phyloP scores from a whole-genome alignment of 1,140 invertebrate genomes.

The Paraescarpia echinospica region DNA sequence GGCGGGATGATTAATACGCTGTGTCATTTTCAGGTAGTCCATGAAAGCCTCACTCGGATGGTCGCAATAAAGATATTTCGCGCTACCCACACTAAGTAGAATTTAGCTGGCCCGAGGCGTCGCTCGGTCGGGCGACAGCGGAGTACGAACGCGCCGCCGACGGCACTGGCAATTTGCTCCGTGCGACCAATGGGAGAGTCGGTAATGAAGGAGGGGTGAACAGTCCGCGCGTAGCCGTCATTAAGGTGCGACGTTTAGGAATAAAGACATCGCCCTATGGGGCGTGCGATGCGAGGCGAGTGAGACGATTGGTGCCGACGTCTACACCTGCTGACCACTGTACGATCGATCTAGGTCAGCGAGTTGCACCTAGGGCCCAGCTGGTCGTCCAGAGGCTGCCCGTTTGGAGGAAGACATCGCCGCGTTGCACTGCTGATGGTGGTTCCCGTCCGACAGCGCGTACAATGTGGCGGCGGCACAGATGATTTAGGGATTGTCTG shows the following conservation, averaged over 20 bases:
- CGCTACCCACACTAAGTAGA: background rate
- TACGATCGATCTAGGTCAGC: background rate
- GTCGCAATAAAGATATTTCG: background rate
- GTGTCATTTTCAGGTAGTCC: background rate
- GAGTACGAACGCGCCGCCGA: background rate
- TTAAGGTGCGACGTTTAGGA: background rate
- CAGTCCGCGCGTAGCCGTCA: background rate
- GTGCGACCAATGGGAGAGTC: background rate
- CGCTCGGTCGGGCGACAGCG: background rate
- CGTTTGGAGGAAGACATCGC: background rate
- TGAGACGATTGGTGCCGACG: background rate
- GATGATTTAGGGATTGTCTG: background rate
- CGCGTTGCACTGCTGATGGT: background rate
- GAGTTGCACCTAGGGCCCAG: background rate
- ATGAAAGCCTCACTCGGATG: background rate
- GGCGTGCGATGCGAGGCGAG: background rate
- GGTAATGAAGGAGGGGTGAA: background rate
- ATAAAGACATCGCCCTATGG: background rate
- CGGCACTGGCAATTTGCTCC: background rate
- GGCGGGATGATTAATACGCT: background rate
- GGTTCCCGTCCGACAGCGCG: background rate
- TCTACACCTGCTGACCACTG: background rate
- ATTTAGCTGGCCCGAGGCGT: background rate
- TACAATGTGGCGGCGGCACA: background rate
- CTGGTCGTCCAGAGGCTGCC: background rate